Evolutionary conservation across 2,113 vertebrate genomes (phyloP).

Genomic region (Perca fluviatilis): DNA sequence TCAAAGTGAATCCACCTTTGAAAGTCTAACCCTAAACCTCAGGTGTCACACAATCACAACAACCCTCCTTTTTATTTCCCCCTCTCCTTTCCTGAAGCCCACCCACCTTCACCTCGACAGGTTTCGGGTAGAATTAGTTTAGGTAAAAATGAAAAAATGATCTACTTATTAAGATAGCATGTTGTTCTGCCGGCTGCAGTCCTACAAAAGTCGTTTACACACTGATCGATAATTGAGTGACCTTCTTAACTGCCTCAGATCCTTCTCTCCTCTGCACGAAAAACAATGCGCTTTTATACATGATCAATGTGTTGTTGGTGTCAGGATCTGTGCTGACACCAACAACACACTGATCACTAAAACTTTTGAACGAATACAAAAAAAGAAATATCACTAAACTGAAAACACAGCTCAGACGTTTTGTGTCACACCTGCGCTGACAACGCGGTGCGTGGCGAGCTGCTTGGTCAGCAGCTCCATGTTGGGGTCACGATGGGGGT

Average conservation of each 20-base stretch:
- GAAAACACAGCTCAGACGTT: background rate
- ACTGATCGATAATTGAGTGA: background rate
- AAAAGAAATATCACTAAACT: background rate
- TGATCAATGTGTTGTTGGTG: background rate
- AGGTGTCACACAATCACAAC: slow-evolving; percentile 41
- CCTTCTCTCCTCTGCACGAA: background rate
- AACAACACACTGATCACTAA: background rate
- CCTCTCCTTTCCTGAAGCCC: background rate
- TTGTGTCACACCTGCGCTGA: slow-evolving; percentile 80
- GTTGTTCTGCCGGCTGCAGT: background rate
- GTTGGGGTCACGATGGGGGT: slow-evolving; percentile 79
- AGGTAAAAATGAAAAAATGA: background rate
- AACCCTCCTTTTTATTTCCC: slow-evolving; percentile 8
- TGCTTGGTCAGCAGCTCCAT: slow-evolving; percentile 76
- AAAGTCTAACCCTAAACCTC: slow-evolving; percentile 45
- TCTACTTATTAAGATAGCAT: background rate
- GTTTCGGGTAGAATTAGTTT: background rate
- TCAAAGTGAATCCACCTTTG: slow-evolving; percentile 50
- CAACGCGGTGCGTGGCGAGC: slow-evolving; percentile 76
- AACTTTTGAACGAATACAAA: background rate
- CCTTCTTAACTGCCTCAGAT: background rate
- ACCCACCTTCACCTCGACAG: background rate
- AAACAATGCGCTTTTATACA: slow-evolving; percentile 2
- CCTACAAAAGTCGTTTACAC: background rate
- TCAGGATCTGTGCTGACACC: background rate